Evolutionary conservation across 2,888 invertebrate species (phyloP).

Genomic region (Brassicogethes aeneus): DNA sequence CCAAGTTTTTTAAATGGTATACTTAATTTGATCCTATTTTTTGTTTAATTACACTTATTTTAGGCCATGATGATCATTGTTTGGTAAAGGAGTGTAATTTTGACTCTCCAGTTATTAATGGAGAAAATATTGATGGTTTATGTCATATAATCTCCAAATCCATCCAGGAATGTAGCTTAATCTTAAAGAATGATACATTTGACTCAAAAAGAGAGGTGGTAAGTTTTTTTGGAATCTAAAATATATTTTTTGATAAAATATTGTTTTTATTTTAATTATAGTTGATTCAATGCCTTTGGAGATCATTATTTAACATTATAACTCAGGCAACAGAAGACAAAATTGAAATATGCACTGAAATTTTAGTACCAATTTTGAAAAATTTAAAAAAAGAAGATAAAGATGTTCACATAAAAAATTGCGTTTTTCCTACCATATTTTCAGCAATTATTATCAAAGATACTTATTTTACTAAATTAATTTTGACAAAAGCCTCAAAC

Average conservation of each 20-base stretch:
- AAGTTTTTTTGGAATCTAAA: too few relatives aligned
- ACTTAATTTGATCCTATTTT: too few relatives aligned
- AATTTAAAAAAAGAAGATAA: background rate
- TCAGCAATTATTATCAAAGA: too few relatives aligned
- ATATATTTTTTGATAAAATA: too few relatives aligned
- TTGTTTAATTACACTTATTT: too few relatives aligned
- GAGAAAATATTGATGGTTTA: background rate
- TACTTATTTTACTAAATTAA: too few relatives aligned
- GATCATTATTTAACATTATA: background rate
- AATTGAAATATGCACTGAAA: background rate
- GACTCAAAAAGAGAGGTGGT: background rate
- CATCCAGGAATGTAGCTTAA: background rate
- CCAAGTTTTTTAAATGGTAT: too few relatives aligned
- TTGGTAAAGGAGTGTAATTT: background rate
- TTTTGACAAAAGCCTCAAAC: too few relatives aligned
- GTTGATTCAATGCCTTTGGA: background rate
- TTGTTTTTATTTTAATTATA: too few relatives aligned
- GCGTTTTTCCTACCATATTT: too few relatives aligned
- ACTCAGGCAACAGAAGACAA: background rate
- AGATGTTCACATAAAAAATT: too few relatives aligned
- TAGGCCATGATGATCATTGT: background rate
- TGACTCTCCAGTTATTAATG: background rate
- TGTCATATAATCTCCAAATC: background rate
- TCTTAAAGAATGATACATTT: background rate
- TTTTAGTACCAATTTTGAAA: background rate